Evolutionary conservation across 2,113 vertebrate genomes (phyloP).

Genomic region (Sinocyclocheilus anshuiensis): DNA sequence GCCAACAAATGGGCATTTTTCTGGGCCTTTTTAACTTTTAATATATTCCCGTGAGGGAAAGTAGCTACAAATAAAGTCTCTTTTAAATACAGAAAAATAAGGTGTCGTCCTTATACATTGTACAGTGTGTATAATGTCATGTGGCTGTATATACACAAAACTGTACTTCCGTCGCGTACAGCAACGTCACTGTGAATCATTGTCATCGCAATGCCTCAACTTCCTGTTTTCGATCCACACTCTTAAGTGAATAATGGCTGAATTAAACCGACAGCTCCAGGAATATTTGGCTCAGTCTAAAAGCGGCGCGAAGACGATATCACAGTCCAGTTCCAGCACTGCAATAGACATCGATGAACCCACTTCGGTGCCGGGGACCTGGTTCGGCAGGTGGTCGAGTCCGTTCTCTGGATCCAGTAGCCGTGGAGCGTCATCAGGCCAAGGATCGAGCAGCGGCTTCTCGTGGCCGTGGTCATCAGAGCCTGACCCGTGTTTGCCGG

Average conservation of each 20-base stretch:
- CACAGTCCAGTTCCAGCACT: conserved; percentile 71
- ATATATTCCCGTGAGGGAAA: no score
- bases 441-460: conserved; percentile 58
- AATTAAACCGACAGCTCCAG: conserved; percentile 85
- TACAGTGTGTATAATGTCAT: no score
- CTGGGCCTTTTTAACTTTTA: no score
- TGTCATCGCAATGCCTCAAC: conserved; percentile 3
- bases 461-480: conserved; percentile 77
- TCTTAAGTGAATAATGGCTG: conserved; percentile 77
- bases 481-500: conserved; percentile 79
- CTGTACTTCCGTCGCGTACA: not conserved
- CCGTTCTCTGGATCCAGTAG: conserved; percentile 52
- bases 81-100: no score
- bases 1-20: no score
- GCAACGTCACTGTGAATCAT: conserved; percentile 7
- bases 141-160: not conserved
- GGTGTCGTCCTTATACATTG: no score
- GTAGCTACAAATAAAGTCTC: no score
- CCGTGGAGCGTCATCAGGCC: conserved; percentile 52
- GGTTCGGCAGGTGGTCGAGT: conserved; percentile 68
- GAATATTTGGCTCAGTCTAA: conserved; percentile 87
- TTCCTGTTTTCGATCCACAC: conserved; percentile 39
- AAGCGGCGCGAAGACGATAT: conserved; percentile 58
- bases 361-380: conserved; percentile 57
- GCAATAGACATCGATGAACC: conserved; percentile 66